Evolutionary conservation across 1,140 invertebrate genomes (phyloP).

Genomic region (Ips nitidus): DNA sequence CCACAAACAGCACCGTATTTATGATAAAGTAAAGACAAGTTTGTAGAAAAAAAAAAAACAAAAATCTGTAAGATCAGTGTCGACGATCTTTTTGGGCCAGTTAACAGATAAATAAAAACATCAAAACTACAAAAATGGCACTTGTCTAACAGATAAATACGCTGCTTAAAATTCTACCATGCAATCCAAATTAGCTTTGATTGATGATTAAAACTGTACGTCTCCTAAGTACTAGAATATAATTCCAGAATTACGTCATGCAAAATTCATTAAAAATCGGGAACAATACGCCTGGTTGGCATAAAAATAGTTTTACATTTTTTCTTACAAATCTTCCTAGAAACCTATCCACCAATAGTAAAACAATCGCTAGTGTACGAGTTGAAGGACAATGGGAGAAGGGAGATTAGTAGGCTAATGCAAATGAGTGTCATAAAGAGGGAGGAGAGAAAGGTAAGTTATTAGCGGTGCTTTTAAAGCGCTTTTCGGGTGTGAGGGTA

Average conservation of each 20-base stretch:
- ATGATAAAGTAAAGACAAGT: neutral
- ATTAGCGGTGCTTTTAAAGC: conserved; percentile 43
- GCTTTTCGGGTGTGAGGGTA: conserved; percentile 48
- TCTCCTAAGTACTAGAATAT: conserved; percentile 10
- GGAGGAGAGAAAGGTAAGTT: conserved; percentile 36
- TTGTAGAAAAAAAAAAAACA: neutral
- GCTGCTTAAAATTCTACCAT: conserved; percentile 49
- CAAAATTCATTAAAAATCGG: conserved; percentile 20
- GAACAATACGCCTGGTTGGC: conserved; percentile 14
- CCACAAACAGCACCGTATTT: too few species aligned
- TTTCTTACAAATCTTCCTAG: conserved; percentile 28
- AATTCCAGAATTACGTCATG: conserved; percentile 16
- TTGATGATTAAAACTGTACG: conserved; percentile 29
- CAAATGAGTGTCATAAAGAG: too few species aligned
- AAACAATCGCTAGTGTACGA: conserved; percentile 4
- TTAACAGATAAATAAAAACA: conserved; percentile 45
- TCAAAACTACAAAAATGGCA: conserved; percentile 48
- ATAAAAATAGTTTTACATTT: neutral
- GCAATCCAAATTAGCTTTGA: conserved; percentile 45
- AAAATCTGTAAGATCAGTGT: neutral
- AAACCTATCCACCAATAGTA: conserved; percentile 37
- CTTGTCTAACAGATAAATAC: conserved; percentile 45
- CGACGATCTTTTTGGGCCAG: conserved; percentile 51
- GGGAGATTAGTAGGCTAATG: conserved; percentile 14
- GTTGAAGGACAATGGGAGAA: conserved; percentile 13